Base-by-base conservation (phyloP, 2,888 invertebrate genomes). In the Campoplex capitator region DNA sequence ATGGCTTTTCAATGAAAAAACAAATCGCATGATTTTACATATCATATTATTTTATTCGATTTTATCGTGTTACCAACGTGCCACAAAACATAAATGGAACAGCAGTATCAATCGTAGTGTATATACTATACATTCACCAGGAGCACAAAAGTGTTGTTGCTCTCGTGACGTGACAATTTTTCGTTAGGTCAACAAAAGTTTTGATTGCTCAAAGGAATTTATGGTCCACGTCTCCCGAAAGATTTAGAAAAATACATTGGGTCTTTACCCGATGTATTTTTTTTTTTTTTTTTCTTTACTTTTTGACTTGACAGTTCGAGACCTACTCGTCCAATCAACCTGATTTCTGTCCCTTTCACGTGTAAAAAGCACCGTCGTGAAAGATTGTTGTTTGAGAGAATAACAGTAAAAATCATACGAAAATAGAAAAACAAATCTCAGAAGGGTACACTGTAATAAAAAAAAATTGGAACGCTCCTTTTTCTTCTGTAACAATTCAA, bases 161-260 rank as follows among this genome's bases (percentile, higher is more conserved):
- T 62, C n/a, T 62, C 65, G 65, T 76, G 71, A 73, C 54, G 51
- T 3, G 76, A 48, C 48, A 48, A 32, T 65, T 76, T 76, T 65
- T 76, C 28, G 28, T 45, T 76, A 28, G 23, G 18, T 11, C 74
- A 28, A 38, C 32, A 65, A 16, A 51, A 9, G 32, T 65, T 65
- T 13, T 51, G 76, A 45, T 65, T 65, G 23, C 62, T 45, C 65
- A 45, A 45, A 23, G 4, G 9, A 6, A 62, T 42, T 9, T 3
- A 42, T 32, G 32, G 32, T 16, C 32, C 62, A 16, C 32, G 32
- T 62, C 16, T 32, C 28, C 32, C 6, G 6, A 1, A 11, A 13
- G 16, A 32, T 62, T 6, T 62, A 62, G 32, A 62, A 62, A 62
- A 32, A 62, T 32, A 6, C 32, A 62, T 16, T 11, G 6, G 28